Percentiles rank a stretch among this genome's conserved stretches.
These are phyloP conservation scores for Ecdyonurus torrentis DNA, from an alignment of 2,888 invertebrate species.

Conservation along the genomic window DNA sequence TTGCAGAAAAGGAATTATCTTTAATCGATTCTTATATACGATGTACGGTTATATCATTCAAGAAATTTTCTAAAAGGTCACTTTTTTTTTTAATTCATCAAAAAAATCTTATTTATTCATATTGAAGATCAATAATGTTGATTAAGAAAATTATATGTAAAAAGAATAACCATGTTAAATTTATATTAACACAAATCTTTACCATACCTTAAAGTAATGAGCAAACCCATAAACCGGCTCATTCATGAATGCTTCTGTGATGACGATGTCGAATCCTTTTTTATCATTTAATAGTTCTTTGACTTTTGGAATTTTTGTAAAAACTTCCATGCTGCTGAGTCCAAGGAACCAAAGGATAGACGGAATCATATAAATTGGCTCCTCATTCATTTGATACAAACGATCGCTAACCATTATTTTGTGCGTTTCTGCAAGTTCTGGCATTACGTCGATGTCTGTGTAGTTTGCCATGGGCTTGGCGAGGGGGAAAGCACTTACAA, in stretches of 20 bases:
- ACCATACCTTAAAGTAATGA: conserved; percentile 27
- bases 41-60: too few relatives aligned
- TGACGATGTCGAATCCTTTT: conserved; percentile 29
- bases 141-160: conserved; percentile 6
- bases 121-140: not conserved
- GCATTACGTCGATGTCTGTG: conserved; percentile 2
- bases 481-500: conserved; percentile 7
- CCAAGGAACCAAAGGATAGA: not conserved
- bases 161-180: too few relatives aligned
- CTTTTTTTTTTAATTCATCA: too few relatives aligned
- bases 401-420: conserved; percentile 7
- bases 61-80: too few relatives aligned
- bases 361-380: not conserved
- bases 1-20: too few relatives aligned
- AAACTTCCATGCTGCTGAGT: conserved; percentile 2
- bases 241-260: conserved; percentile 31
- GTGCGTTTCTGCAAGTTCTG: conserved; percentile 11
- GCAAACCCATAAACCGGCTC: conserved; percentile 31
- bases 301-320: conserved; percentile 11
- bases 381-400: not conserved
- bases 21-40: too few relatives aligned
- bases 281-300: conserved; percentile 15
- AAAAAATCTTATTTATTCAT: not conserved
- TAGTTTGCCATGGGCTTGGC: conserved; percentile 5
- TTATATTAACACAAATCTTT: too few relatives aligned